A percentile compares a stretch with the other conserved stretches of the same genome.
Conservation (phyloP, 2,113 vertebrate species). For the Osmerus eperlanus region DNA sequence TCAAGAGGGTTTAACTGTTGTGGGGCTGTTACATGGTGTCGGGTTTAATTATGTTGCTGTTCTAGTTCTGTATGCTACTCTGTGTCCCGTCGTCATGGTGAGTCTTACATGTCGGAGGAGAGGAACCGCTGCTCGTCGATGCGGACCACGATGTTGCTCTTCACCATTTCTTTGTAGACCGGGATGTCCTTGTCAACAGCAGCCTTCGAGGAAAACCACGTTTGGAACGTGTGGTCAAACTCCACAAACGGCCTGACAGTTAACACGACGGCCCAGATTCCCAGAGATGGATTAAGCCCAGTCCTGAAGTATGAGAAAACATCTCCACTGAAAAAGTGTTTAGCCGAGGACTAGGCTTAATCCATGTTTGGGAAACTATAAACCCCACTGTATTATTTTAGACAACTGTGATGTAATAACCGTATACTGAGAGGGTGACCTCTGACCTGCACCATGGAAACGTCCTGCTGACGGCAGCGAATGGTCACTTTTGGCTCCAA, state of each 20-base stretch:
- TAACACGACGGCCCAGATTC: neutral
- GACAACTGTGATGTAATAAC: neutral
- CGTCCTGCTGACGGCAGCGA: conserved; percentile 86
- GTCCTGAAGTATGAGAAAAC: neutral
- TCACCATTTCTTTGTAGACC: conserved; percentile 84
- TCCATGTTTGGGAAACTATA: neutral
- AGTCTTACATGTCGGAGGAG: conserved; percentile 82
- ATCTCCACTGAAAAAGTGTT: neutral
- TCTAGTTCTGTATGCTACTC: conserved; percentile 83
- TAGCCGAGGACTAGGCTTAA: too few species aligned
- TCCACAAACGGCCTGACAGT: neutral
- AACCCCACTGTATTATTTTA: too few species aligned
- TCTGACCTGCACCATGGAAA: conserved; percentile 85
- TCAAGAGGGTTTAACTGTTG: too few species aligned
- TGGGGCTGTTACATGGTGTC: too few species aligned
- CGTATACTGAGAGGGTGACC: neutral
- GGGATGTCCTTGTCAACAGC: conserved; percentile 83
- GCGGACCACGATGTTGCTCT: conserved; percentile 78
- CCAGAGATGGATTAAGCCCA: neutral
- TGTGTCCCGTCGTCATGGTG: conserved; percentile 35
- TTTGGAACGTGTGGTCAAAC: neutral
- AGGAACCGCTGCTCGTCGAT: conserved; percentile 85
- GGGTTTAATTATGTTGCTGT: conserved; percentile 66
- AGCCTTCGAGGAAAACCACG: conserved; percentile 60
- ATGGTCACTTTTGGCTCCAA: conserved; percentile 83